Percentiles rank a stretch among this genome's conserved stretches.
These are phyloP conservation scores for Drosophila pseudotalamancana DNA, from an alignment of 2,888 invertebrate species.

Conservation along the genomic window DNA sequence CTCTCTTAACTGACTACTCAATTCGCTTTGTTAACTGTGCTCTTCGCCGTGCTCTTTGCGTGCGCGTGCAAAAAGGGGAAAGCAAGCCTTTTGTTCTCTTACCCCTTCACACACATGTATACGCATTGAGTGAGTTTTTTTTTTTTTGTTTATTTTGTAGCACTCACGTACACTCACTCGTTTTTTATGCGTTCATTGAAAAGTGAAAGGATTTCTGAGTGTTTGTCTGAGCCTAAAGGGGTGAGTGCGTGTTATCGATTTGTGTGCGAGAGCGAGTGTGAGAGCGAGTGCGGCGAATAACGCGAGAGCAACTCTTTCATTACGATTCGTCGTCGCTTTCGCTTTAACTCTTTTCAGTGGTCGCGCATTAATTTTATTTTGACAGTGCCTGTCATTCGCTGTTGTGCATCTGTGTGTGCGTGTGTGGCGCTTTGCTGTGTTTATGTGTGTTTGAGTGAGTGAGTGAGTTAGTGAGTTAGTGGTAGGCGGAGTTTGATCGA, in stretches of 20 bases:
- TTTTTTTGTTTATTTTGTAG: too few species aligned
- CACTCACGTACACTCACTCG: conserved; percentile 23
- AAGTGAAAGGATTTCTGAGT: conserved; percentile 71
- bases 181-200: conserved; percentile 52
- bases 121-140: conserved; percentile 58
- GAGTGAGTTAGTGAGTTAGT: conserved; percentile 7
- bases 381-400: conserved; percentile 65
- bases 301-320: conserved; percentile 50
- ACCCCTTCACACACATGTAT: conserved; percentile 48
- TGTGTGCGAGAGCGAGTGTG: conserved; percentile 19
- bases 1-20: conserved; percentile 46
- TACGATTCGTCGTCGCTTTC: conserved; percentile 59
- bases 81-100: conserved; percentile 50
- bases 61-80: conserved; percentile 50
- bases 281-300: conserved; percentile 52
- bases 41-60: conserved; percentile 45
- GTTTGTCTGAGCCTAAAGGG: conserved; percentile 45
- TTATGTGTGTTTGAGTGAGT: conserved; percentile 9
- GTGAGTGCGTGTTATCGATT: conserved; percentile 64
- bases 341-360: conserved; percentile 70
- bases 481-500: conserved; percentile 83
- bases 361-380: conserved; percentile 70
- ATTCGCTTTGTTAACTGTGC: conserved; percentile 37
- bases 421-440: conserved; percentile 11
- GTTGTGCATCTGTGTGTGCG: conserved; percentile 26